Evolutionary conservation across 2,797 vertebrate genomes (phyloP).

Genomic region (Tympanoctomys barrerae): DNA sequence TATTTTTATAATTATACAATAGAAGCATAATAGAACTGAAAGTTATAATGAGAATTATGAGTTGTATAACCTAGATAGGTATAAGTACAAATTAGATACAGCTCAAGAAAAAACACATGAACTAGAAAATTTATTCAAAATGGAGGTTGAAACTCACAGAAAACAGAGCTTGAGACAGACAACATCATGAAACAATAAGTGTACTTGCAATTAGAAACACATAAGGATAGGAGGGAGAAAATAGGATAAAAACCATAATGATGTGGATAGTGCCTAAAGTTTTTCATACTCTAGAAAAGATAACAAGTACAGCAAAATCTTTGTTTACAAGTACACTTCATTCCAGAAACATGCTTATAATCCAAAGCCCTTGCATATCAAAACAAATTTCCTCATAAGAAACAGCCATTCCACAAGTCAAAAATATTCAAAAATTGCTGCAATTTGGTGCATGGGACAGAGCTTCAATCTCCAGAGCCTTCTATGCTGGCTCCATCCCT

Average conservation of each 20-base stretch:
- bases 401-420: neutral
- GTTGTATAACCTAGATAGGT: neutral
- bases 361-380: neutral
- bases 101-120: neutral
- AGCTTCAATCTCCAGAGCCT: too few relatives aligned
- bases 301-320: neutral
- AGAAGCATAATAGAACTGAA: neutral
- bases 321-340: neutral
- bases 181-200: neutral
- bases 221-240: neutral
- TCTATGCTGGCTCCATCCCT: too few relatives aligned
- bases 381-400: neutral
- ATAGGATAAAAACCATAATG: neutral
- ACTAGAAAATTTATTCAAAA: neutral
- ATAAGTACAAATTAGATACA: neutral
- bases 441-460: too few relatives aligned
- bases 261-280: neutral
- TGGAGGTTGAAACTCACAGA: neutral
- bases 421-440: neutral
- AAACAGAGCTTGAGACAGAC: neutral
- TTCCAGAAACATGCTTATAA: neutral
- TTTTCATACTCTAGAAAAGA: neutral
- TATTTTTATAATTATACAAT: neutral
- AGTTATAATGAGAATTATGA: neutral
- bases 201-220: neutral